These are phyloP conservation scores for Megaleporinus macrocephalus DNA, from an alignment of 2,113 vertebrate species.

Conservation along the genomic window DNA sequence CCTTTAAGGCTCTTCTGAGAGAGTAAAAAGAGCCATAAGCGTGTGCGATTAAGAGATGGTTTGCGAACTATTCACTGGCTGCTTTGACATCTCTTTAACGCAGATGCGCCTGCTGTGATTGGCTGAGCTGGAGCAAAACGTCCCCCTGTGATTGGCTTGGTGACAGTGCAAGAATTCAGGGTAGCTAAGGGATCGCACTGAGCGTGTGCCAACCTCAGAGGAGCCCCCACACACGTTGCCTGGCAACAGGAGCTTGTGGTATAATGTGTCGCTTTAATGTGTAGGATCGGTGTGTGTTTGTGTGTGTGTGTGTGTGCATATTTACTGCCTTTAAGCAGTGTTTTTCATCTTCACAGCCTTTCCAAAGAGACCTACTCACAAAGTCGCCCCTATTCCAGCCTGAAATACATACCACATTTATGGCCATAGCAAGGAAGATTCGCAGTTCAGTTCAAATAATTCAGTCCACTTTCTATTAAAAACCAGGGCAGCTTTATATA, in stretches of 20 bases:
- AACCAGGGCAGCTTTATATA: neutral
- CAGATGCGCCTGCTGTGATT: slow-evolving; percentile 16
- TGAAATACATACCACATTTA: neutral
- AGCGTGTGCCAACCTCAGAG: slow-evolving; percentile 26
- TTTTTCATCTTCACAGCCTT: slow-evolving; percentile 3
- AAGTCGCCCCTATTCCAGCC: neutral
- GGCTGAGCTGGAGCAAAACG: neutral
- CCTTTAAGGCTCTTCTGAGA: neutral
- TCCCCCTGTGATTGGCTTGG: slow-evolving; percentile 17
- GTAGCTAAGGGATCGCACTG: slow-evolving; percentile 33
- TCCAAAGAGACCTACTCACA: neutral
- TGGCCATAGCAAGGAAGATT: neutral
- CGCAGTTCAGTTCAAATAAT: neutral
- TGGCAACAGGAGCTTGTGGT: slow-evolving; percentile 68
- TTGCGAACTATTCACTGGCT: slow-evolving; percentile 6
- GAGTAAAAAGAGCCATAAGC: neutral
- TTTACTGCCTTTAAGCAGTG: slow-evolving; percentile 1
- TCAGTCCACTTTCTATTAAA: neutral
- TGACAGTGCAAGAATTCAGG: slow-evolving; percentile 22
- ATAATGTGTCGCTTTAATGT: slow-evolving; percentile 64
- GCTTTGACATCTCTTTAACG: slow-evolving; percentile 28
- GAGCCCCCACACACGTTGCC: slow-evolving; percentile 65
- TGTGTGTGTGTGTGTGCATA: slow-evolving; percentile 23
- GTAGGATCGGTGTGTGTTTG: slow-evolving; percentile 52
- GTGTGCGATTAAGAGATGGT: neutral